Base-by-base conservation (phyloP, 2,888 invertebrate genomes). In the Nemurella pictetii region DNA sequence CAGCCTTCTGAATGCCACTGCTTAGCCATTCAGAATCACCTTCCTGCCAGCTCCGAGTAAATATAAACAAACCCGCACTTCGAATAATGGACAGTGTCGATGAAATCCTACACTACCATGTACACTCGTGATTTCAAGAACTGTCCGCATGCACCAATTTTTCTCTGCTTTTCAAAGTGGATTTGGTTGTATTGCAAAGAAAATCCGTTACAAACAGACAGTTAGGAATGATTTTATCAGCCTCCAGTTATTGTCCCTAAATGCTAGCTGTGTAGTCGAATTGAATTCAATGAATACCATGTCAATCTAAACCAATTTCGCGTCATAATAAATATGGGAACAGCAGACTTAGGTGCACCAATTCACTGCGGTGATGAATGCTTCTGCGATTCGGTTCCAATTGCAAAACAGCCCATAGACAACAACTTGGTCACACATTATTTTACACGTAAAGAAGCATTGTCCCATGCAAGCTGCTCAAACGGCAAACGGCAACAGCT, bases 11-110 rank as follows among this genome's bases (percentile, higher is more conserved):
- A 36, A 12, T 36, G 55, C 9, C 15, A 7, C 9, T 9, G 28
- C 4, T 26, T 75, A 7, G 15, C 75, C 7, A 9, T 75, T 75
- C n/a, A 9, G 12, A 5, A 7, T 4, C 75, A 27, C 5, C 25
- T 36, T 25, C 75, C 26, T 27, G 28, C 28, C 28, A 75, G 75
- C 28, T 28, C 15, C 28, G 15, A 26, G 75, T 28, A 75, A 75
- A 27, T 75, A 75, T 27, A 75, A 75, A 75, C 75, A 75, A 75
- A 75, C 75, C 75, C 75, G 75, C 75, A 75, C 75, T 26, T 75
- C 27, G 75, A 75, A 75, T 75, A 27, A 75, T 75, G 26, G 9
- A 75, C 28, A 27, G 75, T 75, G 55, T 55, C 55, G 55, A 55
- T 55, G 55, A 55, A 32, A 55, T 20, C 20, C 55, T 55, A 55